phyloP scores from a whole-genome alignment of 2,113 vertebrate species.

The Saiga tatarica region DNA sequence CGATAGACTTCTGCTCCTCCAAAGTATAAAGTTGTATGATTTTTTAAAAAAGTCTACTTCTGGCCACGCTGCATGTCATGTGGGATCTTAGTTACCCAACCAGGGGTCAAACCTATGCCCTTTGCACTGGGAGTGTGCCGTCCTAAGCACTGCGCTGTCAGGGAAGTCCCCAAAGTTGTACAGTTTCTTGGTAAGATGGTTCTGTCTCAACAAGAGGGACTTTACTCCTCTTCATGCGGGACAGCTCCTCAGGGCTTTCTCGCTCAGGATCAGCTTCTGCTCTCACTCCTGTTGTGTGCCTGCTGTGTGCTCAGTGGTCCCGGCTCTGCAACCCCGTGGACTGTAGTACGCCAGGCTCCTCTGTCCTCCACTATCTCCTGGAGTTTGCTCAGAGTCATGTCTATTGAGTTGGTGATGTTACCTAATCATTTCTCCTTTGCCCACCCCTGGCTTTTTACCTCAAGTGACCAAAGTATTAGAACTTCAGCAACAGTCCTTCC shows the following conservation, averaged over 20 bases:
- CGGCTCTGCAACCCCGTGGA: not conserved
- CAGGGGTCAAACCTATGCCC: not conserved
- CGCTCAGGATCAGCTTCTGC: not conserved
- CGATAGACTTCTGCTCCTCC: not conserved
- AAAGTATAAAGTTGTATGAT: not conserved
- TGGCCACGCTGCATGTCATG: not conserved
- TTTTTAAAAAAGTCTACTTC: not conserved
- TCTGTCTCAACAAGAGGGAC: not conserved
- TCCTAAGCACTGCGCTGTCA: not conserved
- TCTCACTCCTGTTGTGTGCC: not conserved
- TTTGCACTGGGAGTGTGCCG: rapidly evolving
- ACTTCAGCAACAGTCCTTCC: not conserved
- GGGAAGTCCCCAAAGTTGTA: not conserved
- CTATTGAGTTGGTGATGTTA: not conserved
- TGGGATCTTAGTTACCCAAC: not conserved
- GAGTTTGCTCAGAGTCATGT: not conserved
- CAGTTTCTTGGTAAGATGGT: not conserved
- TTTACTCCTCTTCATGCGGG: not conserved
- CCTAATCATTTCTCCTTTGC: not conserved
- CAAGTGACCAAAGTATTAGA: not conserved
- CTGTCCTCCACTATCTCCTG: not conserved
- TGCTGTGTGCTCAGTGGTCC: not conserved
- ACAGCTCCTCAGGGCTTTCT: not conserved
- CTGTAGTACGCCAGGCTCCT: not conserved
- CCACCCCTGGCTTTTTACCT: not conserved